phyloP scores from a whole-genome alignment of 2,113 vertebrate genomes.

The Misgurnus mizolepis region DNA sequence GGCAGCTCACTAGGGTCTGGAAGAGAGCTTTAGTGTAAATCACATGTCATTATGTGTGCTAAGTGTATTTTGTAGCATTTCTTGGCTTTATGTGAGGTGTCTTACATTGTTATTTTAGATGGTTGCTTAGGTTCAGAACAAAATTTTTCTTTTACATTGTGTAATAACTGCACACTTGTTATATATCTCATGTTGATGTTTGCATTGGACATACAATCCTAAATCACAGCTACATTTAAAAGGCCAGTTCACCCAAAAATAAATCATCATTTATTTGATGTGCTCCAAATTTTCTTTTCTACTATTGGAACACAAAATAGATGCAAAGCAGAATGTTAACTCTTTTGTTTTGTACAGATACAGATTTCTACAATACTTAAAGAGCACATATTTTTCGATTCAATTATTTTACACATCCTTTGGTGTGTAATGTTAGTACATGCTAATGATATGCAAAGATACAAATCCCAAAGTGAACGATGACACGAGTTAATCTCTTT shows the following conservation, averaged over 20 bases:
- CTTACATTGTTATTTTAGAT: not conserved
- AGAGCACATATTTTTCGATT: no score
- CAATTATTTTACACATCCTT: no score
- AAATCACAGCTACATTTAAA: slow-evolving; percentile 28
- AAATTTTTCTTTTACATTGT: not conserved
- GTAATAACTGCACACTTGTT: slow-evolving; percentile 16
- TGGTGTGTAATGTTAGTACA: no score
- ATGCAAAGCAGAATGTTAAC: no score
- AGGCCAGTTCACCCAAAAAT: not conserved
- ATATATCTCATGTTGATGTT: slow-evolving; percentile 6
- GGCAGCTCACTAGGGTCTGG: slow-evolving; percentile 4
- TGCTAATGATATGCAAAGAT: no score
- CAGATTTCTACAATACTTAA: no score
- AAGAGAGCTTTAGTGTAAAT: not conserved
- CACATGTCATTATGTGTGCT: not conserved
- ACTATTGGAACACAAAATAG: no score
- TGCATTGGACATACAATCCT: slow-evolving; percentile 2
- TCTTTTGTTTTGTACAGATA: no score
- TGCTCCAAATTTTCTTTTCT: no score
- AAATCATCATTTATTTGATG: not conserved
- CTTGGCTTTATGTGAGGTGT: not conserved
- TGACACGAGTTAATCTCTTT: no score
- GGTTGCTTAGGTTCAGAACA: not conserved
- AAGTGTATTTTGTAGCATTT: not conserved
- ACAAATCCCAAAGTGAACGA: no score